Conservation (phyloP, 92 coral and sea anemone genomes). For the Umimayanthus kanabou region DNA sequence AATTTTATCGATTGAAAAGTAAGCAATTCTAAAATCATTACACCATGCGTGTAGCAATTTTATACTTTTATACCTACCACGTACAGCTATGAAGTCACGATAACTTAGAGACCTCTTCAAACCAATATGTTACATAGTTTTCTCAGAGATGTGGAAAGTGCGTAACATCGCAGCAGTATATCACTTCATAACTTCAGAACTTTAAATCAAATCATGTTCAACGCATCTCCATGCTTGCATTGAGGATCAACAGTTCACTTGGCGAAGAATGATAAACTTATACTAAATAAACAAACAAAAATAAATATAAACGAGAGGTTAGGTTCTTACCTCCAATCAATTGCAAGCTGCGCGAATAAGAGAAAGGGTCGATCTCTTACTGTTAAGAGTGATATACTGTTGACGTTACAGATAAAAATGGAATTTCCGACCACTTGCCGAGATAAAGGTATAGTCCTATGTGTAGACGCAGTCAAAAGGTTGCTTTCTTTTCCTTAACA, state of each 20-base stretch:
- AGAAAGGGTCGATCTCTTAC: neutral
- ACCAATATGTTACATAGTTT: neutral
- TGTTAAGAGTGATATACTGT: neutral
- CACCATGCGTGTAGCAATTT: neutral
- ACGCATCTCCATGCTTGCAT: neutral
- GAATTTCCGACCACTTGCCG: neutral
- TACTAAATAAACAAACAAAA: neutral
- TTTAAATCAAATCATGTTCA: too few relatives aligned
- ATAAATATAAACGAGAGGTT: too few relatives aligned
- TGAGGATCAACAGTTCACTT: neutral
- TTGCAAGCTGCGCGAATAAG: neutral
- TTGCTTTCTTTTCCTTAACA: neutral
- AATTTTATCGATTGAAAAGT: too few relatives aligned
- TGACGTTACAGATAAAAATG: neutral
- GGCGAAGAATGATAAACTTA: neutral
- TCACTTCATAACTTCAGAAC: too few relatives aligned
- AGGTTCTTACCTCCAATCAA: constrained; percentile 12
- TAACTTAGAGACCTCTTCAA: neutral
- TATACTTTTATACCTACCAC: neutral
- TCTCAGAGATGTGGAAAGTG: neutral
- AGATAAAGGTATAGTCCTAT: neutral
- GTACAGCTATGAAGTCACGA: neutral
- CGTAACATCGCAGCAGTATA: neutral
- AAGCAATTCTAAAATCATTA: neutral
- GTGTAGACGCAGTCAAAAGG: neutral